A percentile compares a stretch with the other conserved stretches of the same genome.
Conservation (phyloP, 2,113 vertebrate genomes). For the Dendropsophus ebraccatus region DNA sequence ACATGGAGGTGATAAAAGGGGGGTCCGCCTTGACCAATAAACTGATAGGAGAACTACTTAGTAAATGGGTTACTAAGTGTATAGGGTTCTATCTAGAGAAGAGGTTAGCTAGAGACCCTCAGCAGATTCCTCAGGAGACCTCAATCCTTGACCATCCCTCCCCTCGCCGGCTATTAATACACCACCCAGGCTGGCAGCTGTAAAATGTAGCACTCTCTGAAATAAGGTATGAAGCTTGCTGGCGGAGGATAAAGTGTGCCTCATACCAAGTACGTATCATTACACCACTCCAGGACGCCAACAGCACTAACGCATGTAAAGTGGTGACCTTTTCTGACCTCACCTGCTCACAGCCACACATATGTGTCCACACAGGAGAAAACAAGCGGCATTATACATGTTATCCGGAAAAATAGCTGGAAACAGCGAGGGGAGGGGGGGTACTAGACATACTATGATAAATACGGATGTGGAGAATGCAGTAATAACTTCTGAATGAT, state of each 20-base stretch:
- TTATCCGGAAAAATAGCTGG: neutral
- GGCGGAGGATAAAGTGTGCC: slow-evolving; percentile 53
- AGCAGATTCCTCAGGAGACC: slow-evolving; percentile 25
- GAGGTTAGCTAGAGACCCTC: neutral
- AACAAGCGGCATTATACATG: neutral
- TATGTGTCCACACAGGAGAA: neutral
- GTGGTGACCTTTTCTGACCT: slow-evolving; percentile 39
- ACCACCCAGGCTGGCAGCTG: neutral
- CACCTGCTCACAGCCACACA: neutral
- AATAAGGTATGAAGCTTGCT: slow-evolving; percentile 42
- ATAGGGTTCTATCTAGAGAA: neutral
- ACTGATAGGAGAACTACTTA: neutral
- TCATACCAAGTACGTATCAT: slow-evolving; percentile 51
- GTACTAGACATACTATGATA: neutral
- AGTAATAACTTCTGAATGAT: neutral
- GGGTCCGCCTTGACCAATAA: neutral
- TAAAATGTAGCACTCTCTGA: slow-evolving; percentile 31
- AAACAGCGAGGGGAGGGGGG: neutral
- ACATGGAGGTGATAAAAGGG: neutral
- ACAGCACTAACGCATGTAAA: neutral
- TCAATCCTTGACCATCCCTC: slow-evolving; percentile 7
- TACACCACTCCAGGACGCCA: slow-evolving; percentile 16
- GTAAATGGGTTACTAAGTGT: neutral
- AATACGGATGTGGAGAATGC: neutral
- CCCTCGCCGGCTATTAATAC: slow-evolving; percentile 42